Percentiles rank a stretch among this genome's conserved stretches.
These are phyloP conservation scores for Amia ocellicauda DNA, from an alignment of 2,113 vertebrate species.

Conservation along the genomic window DNA sequence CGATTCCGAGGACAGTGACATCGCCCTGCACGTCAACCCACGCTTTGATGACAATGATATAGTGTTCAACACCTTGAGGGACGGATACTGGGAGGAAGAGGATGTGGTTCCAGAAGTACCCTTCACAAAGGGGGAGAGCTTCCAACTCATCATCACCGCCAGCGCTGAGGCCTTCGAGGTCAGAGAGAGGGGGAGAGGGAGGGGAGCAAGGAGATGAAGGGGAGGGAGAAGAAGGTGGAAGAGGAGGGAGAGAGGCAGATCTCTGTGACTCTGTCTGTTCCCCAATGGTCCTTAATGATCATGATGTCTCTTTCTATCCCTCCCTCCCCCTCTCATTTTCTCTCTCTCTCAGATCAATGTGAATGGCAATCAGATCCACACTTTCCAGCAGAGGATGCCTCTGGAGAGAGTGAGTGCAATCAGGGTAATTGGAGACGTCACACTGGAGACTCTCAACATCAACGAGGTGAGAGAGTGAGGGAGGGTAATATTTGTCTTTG, in stretches of 20 bases:
- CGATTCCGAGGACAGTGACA: slow-evolving; percentile 45
- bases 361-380: slow-evolving; percentile 62
- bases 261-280: not conserved
- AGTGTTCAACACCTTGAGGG: slow-evolving; percentile 65
- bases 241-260: not conserved
- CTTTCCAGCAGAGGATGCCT: slow-evolving; percentile 65
- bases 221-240: no score
- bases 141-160: slow-evolving; percentile 67
- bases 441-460: slow-evolving; percentile 67
- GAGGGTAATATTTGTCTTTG: not conserved
- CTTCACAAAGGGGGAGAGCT: slow-evolving; percentile 59
- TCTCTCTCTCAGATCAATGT: slow-evolving; percentile 58
- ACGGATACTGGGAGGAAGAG: slow-evolving; percentile 60
- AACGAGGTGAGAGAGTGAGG: slow-evolving; percentile 55
- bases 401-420: slow-evolving; percentile 59
- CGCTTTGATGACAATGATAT: slow-evolving; percentile 77
- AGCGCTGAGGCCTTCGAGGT: slow-evolving; percentile 64
- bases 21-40: slow-evolving; percentile 77
- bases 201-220: no score
- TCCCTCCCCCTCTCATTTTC: not conserved
- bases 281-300: not conserved
- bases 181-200: not conserved
- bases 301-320: not conserved
- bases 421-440: slow-evolving; percentile 65
- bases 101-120: slow-evolving; percentile 70